phyloP scores from a whole-genome alignment of 1,140 invertebrate species.

The Drosophila murphyi region DNA sequence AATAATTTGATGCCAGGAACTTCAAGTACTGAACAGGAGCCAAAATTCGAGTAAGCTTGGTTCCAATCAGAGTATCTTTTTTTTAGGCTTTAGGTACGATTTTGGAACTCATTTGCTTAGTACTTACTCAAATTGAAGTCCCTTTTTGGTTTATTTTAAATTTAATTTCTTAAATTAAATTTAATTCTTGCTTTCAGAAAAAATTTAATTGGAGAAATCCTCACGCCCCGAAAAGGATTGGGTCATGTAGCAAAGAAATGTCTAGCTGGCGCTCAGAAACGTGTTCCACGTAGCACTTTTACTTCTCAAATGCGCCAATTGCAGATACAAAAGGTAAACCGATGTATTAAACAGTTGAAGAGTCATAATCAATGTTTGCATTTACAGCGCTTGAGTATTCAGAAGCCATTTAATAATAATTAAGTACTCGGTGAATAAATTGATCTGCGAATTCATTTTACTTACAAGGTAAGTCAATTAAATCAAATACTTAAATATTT shows the following conservation, averaged over 20 bases:
- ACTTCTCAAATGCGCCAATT: slow-evolving; percentile 36
- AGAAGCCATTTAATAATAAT: slow-evolving; percentile 2
- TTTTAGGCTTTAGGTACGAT: too few species aligned
- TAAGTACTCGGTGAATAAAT: background rate
- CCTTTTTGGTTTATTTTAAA: too few species aligned
- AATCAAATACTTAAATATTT: background rate
- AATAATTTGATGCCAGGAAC: too few species aligned
- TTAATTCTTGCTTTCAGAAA: slow-evolving; percentile 3
- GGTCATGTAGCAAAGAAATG: slow-evolving; percentile 23
- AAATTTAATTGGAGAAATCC: slow-evolving; percentile 8
- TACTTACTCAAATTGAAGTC: too few species aligned
- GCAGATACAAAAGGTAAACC: slow-evolving; percentile 28
- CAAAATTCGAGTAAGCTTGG: too few species aligned
- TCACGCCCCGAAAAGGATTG: slow-evolving; percentile 8
- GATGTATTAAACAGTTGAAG: background rate
- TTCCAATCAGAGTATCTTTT: too few species aligned
- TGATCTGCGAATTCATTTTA: background rate
- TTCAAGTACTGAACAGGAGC: too few species aligned
- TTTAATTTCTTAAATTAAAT: background rate
- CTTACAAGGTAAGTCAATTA: background rate
- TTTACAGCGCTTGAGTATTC: slow-evolving; percentile 24
- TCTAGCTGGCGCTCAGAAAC: slow-evolving; percentile 5
- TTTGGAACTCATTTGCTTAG: too few species aligned
- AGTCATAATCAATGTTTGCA: background rate
- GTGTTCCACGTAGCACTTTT: slow-evolving; percentile 26